Evolutionary conservation across 2,888 invertebrate species (phyloP), one percentile per base, ranked within the genome.

Genomic region (Ectobius pallidus): DNA sequence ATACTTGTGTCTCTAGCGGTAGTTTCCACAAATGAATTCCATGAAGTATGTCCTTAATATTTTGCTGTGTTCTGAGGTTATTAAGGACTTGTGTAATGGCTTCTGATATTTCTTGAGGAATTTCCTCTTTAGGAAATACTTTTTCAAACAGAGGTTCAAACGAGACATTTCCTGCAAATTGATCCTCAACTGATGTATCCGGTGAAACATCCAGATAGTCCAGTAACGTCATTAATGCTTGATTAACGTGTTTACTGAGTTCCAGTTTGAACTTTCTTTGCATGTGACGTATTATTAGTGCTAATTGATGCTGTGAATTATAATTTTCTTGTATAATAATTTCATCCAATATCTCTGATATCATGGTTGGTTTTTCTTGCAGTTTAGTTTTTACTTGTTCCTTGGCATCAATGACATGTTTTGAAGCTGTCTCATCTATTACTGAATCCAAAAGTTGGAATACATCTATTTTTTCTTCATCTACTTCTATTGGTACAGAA

Each of bases 1-100:
- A 46, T 18, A 62, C 72, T 27, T 72, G 72, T 18, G 68, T 68
- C 20, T 68, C 72, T 46, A 25, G 32, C n/a, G 63, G 25, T 11
- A 72, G 22, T 46, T 72, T 72, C 72, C 72, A 72, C 16, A 72
- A 42, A 32, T 68, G 42, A 14, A 72, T 2, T 20, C 72, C 72
- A 7, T 58, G 27, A 2, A 72, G 44, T 7, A 72, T 18, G 11
- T 61, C 16, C 22, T 61, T 52, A 14, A 61, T 6, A 39, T 69
- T 25, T 3, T 58, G 22, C 18, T 52, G 42, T 22, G 63, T 39
- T 2, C 4, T 30, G 3, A 72, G 42, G 9, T 68, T 20, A 7
- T 68, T 27, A 25, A 67, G 65, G 11, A 68, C 32, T 20, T 6
- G 25, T 18, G 44, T 25, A 0, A 65, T 18, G 4, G 72, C 68